phyloP scores from a whole-genome alignment of 2,888 invertebrate species.

The Phymatocera aterrima region DNA sequence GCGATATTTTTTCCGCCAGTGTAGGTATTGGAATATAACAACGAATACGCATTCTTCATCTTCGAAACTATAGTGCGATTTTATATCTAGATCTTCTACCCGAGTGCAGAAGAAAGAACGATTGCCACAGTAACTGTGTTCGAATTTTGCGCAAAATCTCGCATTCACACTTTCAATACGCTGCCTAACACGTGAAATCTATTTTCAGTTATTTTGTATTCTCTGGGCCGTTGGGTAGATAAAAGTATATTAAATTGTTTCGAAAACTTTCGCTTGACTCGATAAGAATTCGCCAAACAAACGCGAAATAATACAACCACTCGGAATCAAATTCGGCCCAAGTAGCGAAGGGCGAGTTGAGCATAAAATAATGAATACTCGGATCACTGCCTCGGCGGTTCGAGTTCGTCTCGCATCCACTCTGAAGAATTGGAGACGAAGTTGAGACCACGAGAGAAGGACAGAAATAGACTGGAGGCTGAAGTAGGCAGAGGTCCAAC shows the following conservation, averaged over 20 bases:
- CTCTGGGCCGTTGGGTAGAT: neutral
- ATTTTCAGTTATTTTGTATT: neutral
- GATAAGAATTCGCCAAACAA: too few relatives aligned
- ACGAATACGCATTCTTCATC: neutral
- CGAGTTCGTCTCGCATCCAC: neutral
- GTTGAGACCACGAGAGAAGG: neutral
- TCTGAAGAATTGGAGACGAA: neutral
- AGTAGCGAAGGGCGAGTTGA: neutral
- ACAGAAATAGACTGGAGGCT: neutral
- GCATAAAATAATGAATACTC: neutral
- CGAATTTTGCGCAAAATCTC: neutral
- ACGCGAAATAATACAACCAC: neutral
- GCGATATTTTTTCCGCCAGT: neutral
- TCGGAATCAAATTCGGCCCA: neutral
- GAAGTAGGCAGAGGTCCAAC: constrained; percentile 11
- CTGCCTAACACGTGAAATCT: neutral
- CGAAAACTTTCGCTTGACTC: too few relatives aligned
- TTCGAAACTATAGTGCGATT: neutral
- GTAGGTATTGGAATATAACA: neutral
- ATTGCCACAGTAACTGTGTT: constrained; percentile 3
- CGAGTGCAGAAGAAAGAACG: neutral
- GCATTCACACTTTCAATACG: neutral
- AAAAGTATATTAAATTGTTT: too few relatives aligned
- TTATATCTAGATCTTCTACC: neutral
- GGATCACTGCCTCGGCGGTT: neutral